phyloP scores from a whole-genome alignment of 2,797 vertebrate species.

The Esox lucius region DNA sequence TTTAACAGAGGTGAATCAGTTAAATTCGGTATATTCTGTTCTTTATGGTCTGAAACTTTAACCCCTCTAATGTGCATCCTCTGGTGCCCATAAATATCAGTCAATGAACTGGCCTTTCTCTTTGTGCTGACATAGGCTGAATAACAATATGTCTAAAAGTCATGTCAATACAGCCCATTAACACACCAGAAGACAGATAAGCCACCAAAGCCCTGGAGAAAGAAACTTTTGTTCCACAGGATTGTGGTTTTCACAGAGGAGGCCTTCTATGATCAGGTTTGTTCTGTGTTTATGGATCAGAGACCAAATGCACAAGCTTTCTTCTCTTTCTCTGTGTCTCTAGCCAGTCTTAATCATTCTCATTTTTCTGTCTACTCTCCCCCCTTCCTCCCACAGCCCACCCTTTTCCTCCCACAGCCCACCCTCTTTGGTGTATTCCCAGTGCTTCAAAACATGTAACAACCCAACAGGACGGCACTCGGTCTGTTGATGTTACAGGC shows the following conservation, averaged over 20 bases:
- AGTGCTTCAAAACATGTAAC: slow-evolving; percentile 1
- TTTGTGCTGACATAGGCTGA: slow-evolving; percentile 62
- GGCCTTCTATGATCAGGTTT: slow-evolving; percentile 37
- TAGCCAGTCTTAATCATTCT: not conserved
- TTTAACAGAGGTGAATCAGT: not conserved
- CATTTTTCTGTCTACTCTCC: slow-evolving; percentile 27
- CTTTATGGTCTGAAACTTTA: slow-evolving; percentile 8
- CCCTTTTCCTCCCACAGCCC: slow-evolving; percentile 20
- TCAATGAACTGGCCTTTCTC: slow-evolving; percentile 53
- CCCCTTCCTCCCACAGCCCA: slow-evolving; percentile 18
- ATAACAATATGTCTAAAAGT: slow-evolving; percentile 51
- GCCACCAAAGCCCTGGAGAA: slow-evolving; percentile 61
- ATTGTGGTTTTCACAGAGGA: slow-evolving; percentile 40
- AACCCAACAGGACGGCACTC: not conserved
- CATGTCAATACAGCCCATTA: slow-evolving; percentile 69
- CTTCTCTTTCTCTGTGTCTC: slow-evolving; percentile 10
- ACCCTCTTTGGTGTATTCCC: not conserved
- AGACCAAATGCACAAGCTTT: slow-evolving; percentile 30
- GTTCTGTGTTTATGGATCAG: slow-evolving; percentile 21
- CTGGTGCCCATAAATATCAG: slow-evolving; percentile 25
- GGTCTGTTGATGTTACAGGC: not conserved
- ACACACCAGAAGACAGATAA: slow-evolving; percentile 69
- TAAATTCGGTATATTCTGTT: slow-evolving; percentile 13
- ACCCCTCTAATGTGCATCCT: slow-evolving; percentile 16
- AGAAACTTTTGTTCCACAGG: slow-evolving; percentile 64